Percentiles rank a stretch among this genome's conserved stretches.
Conservation (phyloP, 2,797 vertebrate genomes). For the Spea hammondii region DNA sequence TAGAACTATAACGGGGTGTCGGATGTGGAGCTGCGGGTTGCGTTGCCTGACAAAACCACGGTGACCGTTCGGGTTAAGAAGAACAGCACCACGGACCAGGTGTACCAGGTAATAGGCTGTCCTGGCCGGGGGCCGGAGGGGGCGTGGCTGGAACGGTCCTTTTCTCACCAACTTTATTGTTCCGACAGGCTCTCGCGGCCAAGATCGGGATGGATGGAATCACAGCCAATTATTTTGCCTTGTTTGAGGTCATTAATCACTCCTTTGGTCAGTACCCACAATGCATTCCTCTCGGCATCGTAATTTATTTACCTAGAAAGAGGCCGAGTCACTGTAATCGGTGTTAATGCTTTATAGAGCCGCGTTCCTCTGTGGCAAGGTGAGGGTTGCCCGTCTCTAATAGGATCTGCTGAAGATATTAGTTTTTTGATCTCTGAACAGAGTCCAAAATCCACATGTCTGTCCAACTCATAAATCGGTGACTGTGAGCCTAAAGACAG, state of each 20-base stretch:
- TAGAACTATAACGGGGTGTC: conserved; percentile 95
- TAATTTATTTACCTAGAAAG: neutral
- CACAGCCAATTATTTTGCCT: conserved; percentile 95
- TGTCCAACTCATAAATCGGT: neutral
- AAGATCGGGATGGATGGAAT: conserved; percentile 92
- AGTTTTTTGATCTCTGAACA: neutral
- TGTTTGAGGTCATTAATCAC: conserved; percentile 98
- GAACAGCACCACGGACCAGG: conserved; percentile 95
- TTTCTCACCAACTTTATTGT: conserved; percentile 27
- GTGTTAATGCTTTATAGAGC: neutral
- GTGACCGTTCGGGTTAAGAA: conserved; percentile 89
- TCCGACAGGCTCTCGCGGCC: conserved; percentile 81
- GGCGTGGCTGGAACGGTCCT: neutral
- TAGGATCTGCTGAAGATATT: too few relatives aligned
- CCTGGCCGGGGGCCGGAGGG: rapidly evolving
- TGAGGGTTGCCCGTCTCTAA: too few relatives aligned
- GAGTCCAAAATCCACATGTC: neutral
- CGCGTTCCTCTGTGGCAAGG: too few relatives aligned
- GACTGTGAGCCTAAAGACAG: too few relatives aligned
- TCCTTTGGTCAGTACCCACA: conserved; percentile 83
- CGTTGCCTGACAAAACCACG: conserved; percentile 84
- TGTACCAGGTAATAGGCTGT: conserved; percentile 82
- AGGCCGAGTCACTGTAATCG: too few relatives aligned
- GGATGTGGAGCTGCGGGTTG: conserved; percentile 92
- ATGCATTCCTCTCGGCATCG: too few relatives aligned